Conservation (phyloP, 2,797 vertebrate genomes). For the Hybognathus amarus region DNA sequence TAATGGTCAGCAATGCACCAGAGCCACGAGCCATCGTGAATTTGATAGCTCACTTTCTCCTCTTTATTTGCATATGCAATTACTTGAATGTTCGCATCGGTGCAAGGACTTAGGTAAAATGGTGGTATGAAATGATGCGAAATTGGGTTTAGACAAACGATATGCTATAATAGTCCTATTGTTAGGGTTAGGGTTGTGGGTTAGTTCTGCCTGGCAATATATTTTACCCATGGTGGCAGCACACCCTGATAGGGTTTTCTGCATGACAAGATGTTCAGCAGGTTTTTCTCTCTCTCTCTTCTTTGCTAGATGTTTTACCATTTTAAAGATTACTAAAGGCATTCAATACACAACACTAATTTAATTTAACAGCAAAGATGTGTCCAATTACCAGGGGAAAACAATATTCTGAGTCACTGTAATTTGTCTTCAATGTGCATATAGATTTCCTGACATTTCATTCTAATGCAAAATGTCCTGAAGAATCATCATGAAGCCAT, state of each 20-base stretch:
- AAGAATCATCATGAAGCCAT: not conserved
- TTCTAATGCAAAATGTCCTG: not conserved
- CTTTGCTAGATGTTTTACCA: not conserved
- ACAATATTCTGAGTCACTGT: not conserved
- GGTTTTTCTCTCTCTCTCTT: no score
- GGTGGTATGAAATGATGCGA: not conserved
- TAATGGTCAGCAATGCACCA: slow-evolving; percentile 61
- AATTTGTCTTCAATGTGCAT: not conserved
- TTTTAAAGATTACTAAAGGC: not conserved
- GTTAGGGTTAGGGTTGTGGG: slow-evolving; percentile 27
- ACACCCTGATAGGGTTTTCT: slow-evolving; percentile 14
- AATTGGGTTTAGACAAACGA: not conserved
- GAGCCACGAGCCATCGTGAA: slow-evolving; percentile 26
- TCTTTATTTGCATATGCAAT: not conserved
- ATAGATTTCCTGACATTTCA: not conserved
- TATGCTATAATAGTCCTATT: not conserved
- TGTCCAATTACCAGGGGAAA: not conserved
- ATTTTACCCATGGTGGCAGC: slow-evolving; percentile 11
- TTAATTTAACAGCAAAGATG: not conserved
- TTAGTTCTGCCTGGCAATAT: not conserved
- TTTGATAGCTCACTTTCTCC: slow-evolving; percentile 30
- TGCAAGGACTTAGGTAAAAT: not conserved
- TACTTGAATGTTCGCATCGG: not conserved
- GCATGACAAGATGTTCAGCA: not conserved
- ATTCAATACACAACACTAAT: not conserved